Base-by-base conservation (phyloP, 2,113 vertebrate genomes). In the Onychorhynchus coronatus region DNA sequence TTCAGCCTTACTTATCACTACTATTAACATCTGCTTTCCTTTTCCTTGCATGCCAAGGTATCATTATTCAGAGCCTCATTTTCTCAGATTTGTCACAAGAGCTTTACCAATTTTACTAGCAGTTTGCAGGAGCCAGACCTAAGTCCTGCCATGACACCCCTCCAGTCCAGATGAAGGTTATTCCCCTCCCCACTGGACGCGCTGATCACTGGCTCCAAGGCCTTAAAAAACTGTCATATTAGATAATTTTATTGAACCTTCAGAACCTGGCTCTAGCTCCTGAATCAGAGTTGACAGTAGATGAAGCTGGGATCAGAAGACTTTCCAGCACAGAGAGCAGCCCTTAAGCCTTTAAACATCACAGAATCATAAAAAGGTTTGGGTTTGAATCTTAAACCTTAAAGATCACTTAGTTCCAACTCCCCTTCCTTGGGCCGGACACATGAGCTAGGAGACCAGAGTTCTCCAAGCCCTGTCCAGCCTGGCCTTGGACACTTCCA, bases 61-160 rank as follows among this genome's bases (percentile, higher is more conserved):
- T 49, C 22, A 8, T 39, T 16, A 73, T 1, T 10, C 41, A 80
- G 4, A 46, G 11, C 3, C 16, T 61, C 6, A 16, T 66, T 33
- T 77, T 23, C 30, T 44, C 27, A 27, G 8, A 30, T 52, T 49
- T 30, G 5, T 2, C 3, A 6, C 3, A 73, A 86, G 14, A 14
- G 3, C 8, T 79, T 22, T 24, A 6, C 17, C 28, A 91, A 31
- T 17, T 71, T 82, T 6, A 49, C 19, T 37, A 67, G 52, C 21
- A 56, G 15, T 33, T 84, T 56, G 30, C 12, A 4, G 1, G 12
- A 50, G 11, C 4, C 83, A 55, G 22, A 31, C 30, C 27, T 5
- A 15, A 23, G 3, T 8, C 35, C 27, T 49, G 28, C 15, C 1
- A 0, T 1, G 7, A 5, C 12, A 65, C 2, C 11, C 44, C 27